Percentiles rank a stretch among this genome's conserved stretches.
Conservation (phyloP, 2,797 vertebrate genomes). For the Acanthopagrus latus region DNA sequence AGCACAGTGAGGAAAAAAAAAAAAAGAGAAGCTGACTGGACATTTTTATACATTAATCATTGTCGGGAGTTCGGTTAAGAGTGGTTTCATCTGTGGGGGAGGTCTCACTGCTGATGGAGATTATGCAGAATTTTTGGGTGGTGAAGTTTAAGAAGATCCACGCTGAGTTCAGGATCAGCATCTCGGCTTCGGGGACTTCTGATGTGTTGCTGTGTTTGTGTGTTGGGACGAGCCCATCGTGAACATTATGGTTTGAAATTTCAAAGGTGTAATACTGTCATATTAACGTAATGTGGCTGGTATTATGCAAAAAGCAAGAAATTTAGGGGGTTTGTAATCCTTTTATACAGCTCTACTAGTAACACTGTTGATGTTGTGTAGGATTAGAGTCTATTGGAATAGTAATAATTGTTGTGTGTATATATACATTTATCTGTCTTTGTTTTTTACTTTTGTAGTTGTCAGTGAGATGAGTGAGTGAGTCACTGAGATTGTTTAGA, state of each 20-base stretch:
- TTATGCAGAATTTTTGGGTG: slow-evolving; percentile 42
- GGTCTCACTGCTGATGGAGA: slow-evolving; percentile 56
- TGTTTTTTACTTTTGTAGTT: not conserved
- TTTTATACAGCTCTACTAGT: not conserved
- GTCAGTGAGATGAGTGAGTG: no score
- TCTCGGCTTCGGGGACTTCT: slow-evolving; percentile 26
- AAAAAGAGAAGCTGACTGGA: slow-evolving; percentile 57
- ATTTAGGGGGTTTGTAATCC: not conserved
- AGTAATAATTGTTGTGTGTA: not conserved
- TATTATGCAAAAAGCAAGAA: not conserved
- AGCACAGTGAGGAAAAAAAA: slow-evolving; percentile 32
- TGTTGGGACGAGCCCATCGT: not conserved
- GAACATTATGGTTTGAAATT: not conserved
- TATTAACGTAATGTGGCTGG: slow-evolving; percentile 1
- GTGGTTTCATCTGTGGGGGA: slow-evolving; percentile 49
- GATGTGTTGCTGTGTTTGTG: slow-evolving; percentile 9
- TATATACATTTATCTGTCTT: not conserved
- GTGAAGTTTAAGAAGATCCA: slow-evolving; percentile 14
- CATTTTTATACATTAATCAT: slow-evolving; percentile 76
- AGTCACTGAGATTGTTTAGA: no score
- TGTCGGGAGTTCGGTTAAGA: slow-evolving; percentile 40
- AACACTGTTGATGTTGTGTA: not conserved
- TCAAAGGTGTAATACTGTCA: not conserved
- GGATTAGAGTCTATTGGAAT: not conserved
- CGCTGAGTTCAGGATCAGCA: slow-evolving; percentile 18